Evolutionary conservation across 2,113 vertebrate species (phyloP), one percentile per base, ranked within the genome.

Genomic region (Aplodontia rufa): DNA sequence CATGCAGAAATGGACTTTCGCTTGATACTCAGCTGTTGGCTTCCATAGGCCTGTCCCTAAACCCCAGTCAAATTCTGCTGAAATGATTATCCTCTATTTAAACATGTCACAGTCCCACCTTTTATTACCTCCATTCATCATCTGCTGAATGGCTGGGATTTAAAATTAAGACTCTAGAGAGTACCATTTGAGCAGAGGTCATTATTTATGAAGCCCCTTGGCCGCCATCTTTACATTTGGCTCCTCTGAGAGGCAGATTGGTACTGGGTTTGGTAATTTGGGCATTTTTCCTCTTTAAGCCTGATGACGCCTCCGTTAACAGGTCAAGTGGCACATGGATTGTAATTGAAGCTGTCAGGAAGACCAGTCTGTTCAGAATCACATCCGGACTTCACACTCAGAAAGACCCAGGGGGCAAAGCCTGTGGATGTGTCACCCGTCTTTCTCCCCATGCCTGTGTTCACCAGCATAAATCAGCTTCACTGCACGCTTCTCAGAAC

Each of bases 81-180:
- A 2, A 81, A 72, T 62, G 66, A 91, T 87, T 98, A 92, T 97
- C 81, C 96, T 79, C 92, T 90, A 45, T 92, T 97, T 97, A 95
- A 42, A 96, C 90, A 79, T 78, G 85, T 83, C 45, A 76, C 91
- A 94, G 0, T 94, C 84, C 87, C 66, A 60, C 69, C 74, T 97
- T 97, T 98, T 97, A 97, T 98, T 98, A 92, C 96, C 93, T 84
- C 55, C 76, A 96, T 97, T 97, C 84, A 94, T 98, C 97, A 97
- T 79, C 16, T 0, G 75, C 93, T 97, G 97, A 97, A 96, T 64
- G 96, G 74, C 91, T 96, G 72, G 89, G 82, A 91, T 90, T 98
- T 98, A 72, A 97, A 98, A 96, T 94, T 82, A 96, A 97, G 93
- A 91, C 95, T 95, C 96, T 87, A 90, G 98, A 97, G 96, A 93